Base-by-base conservation (phyloP, 2,888 invertebrate genomes). In the Chorisops tibialis region DNA sequence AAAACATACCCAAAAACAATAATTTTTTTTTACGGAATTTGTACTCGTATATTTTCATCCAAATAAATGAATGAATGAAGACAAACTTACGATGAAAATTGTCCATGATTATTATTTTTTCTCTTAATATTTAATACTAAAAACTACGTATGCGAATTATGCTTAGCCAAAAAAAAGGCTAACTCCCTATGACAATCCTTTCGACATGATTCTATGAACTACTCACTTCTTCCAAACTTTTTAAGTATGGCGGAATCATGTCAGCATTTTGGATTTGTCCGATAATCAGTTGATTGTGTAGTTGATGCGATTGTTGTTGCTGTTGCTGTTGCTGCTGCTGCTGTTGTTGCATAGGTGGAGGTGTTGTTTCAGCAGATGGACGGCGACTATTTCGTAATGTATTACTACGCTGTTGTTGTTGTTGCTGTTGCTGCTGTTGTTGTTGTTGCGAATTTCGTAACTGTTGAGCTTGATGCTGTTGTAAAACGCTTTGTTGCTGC, bases 321-420 rank as follows among this genome's bases (percentile, higher is more conserved):
- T 43, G 43, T 11, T 54, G 56, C 16, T 45, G 39, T 14, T 67
- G 63, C 59, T 69, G 69, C 35, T 67, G 66, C 43, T 69, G 69
- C 24, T 66, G 67, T 24, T 69, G 68, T 54, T 64, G 65, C 21
- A 69, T 62, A 21, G 76, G 76, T 43, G 76, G 76, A 59, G 77
- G 75, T 35, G 78, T 76, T 63, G 76, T 76, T 65, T 78, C 77
- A 35, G 71, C 70, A 38, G 77, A 78, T 24, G 78, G 78, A 59
- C 78, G 72, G 61, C 78, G 72, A 39, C 72, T 70, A 64, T 72
- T 71, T 58, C 75, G 74, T 9, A 73, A 50, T 41, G 69, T 70
- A 49, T 69, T 68, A 52, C 70, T 72, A 41, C 75, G 68, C 51
- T 75, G 71, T 64, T 71, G 71, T 50, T 72, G 70, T 66, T 75